These are phyloP conservation scores for Polyommatus icarus DNA, from an alignment of 2,888 invertebrate species.

Conservation along the genomic window DNA sequence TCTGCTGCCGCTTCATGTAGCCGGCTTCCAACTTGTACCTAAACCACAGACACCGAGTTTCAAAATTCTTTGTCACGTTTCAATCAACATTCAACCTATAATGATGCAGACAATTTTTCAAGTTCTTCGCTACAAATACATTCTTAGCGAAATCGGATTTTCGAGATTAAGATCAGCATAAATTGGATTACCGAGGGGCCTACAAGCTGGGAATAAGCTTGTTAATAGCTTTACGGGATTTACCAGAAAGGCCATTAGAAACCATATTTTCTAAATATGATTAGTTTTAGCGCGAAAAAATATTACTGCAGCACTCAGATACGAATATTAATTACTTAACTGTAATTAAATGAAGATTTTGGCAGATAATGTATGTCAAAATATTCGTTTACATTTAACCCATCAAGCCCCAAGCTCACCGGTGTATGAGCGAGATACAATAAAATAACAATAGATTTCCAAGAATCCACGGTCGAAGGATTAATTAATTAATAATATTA, in stretches of 20 bases:
- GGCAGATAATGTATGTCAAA: too few relatives aligned
- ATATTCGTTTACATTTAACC: too few relatives aligned
- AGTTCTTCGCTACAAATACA: neutral
- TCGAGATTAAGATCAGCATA: conserved; percentile 26
- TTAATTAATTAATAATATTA: too few relatives aligned
- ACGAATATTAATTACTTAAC: too few relatives aligned
- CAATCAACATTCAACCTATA: neutral
- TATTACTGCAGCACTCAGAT: neutral
- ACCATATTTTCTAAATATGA: neutral
- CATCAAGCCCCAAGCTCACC: too few relatives aligned
- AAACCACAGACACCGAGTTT: too few relatives aligned
- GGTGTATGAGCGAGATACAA: too few relatives aligned
- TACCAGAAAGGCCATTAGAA: conserved; percentile 25
- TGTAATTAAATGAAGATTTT: too few relatives aligned
- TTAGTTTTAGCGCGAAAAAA: neutral
- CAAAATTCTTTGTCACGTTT: neutral
- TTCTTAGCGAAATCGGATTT: conserved; percentile 27
- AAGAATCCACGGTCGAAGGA: too few relatives aligned
- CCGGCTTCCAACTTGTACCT: too few relatives aligned
- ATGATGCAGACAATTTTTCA: conserved; percentile 1
- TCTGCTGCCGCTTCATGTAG: too few relatives aligned
- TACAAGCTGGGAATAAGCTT: conserved; percentile 19
- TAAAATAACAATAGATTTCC: too few relatives aligned
- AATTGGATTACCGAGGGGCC: conserved; percentile 24
- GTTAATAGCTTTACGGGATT: conserved; percentile 23